phyloP scores from a whole-genome alignment of 2,888 invertebrate species.

The Lypha dubia region DNA sequence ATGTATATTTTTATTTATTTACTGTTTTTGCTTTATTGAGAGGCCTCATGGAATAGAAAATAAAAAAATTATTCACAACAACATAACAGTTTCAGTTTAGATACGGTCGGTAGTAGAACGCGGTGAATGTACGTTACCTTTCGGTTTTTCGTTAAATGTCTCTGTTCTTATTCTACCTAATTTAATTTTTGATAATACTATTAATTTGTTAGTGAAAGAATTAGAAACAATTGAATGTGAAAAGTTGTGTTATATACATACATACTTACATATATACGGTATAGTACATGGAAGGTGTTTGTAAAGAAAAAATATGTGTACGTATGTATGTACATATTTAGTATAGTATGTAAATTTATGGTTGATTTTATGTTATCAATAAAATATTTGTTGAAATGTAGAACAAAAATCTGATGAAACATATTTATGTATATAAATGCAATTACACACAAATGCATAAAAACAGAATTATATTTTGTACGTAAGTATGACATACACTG shows the following conservation, averaged over 20 bases:
- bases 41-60: conserved; percentile 55
- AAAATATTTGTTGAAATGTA: neutral
- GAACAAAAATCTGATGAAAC: neutral
- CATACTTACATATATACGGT: too few relatives aligned
- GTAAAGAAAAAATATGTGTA: conserved; percentile 5
- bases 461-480: too few relatives aligned
- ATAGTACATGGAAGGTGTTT: neutral
- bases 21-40: conserved; percentile 43
- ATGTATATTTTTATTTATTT: conserved; percentile 16
- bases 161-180: conserved; percentile 39
- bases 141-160: conserved; percentile 32
- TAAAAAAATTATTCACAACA: conserved; percentile 49
- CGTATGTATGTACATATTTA: conserved; percentile 20
- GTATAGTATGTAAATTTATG: conserved; percentile 24
- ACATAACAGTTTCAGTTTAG: conserved; percentile 73
- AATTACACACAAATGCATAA: too few relatives aligned
- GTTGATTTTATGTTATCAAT: conserved; percentile 13
- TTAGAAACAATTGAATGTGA: conserved; percentile 35
- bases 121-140: conserved; percentile 54
- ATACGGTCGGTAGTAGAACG: conserved; percentile 70
- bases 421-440: neutral
- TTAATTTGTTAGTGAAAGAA: conserved; percentile 18
- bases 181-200: conserved; percentile 29
- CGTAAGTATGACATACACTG: too few relatives aligned
- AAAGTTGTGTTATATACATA: conserved; percentile 17